Base-by-base conservation (phyloP, 1,140 invertebrate species). In the Drosophila truncata region DNA sequence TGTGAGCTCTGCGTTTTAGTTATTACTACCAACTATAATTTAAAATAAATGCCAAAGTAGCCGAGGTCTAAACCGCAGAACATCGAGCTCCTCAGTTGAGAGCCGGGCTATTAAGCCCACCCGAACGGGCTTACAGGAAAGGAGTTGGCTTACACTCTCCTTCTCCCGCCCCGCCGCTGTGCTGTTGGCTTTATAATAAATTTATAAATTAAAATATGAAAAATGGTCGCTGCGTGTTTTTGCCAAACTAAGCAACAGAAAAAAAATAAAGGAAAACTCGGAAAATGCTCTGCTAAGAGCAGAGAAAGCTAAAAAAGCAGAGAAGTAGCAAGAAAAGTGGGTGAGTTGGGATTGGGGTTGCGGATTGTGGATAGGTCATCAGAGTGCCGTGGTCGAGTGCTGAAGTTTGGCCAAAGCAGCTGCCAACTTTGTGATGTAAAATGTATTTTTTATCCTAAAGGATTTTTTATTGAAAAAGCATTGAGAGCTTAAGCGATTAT, bases 191-290 rank as follows among this genome's bases (percentile, higher is more conserved):
- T 87, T 87, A 87, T 87, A 87, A 87, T 87, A 87, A 87, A 87
- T 87, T 87, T 87, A 87, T 87, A 87, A 87, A 87, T 87, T 80
- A 88, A 87, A 87, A 87, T 87, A 88, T 87, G 83, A 87, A 87
- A 87, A 87, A 87, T 88, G 84, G 83, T 88, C 84, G 84, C 84
- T 83, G 83, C 84, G 83, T 88, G 83, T 87, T 87, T 87, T 83
- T 83, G 80, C 83, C 80, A 87, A 87, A 87, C 84, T 87, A 88
- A 83, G 82, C 78, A 75, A 74, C 41, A 67, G 23, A 47, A 16
- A 65, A 65, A 33, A 63, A 37, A 42, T 13, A 41, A 13, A 66
- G n/a, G 25, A 44, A 33, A 31, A 9, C 39, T 66, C 33, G 23
- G 50, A 71, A 88, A 80, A 79, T 79, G 59, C 59, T 65, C 47